phyloP scores from a whole-genome alignment of 2,888 invertebrate genomes.

The Heliconius hortense region DNA sequence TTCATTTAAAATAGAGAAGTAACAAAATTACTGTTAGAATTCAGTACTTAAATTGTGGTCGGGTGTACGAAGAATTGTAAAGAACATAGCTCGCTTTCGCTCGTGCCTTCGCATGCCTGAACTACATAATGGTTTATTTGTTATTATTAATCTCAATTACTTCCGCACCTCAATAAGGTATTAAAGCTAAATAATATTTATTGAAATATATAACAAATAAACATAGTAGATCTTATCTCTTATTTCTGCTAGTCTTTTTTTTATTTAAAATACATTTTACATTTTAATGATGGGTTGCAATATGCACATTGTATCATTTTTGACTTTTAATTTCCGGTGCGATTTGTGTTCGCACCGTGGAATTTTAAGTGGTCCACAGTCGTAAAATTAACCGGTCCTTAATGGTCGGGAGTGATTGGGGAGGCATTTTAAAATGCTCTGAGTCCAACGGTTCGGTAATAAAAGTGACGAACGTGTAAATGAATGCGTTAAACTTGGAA shows the following conservation, averaged over 20 bases:
- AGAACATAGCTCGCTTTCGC: too few species aligned
- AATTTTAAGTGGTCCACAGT: constrained; percentile 54
- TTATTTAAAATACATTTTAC: neutral
- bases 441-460: constrained; percentile 20
- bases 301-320: constrained; percentile 61
- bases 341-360: constrained; percentile 60
- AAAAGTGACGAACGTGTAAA: constrained; percentile 32
- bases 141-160: too few species aligned
- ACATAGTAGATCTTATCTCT: too few species aligned
- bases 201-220: too few species aligned
- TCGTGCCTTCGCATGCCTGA: too few species aligned
- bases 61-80: too few species aligned
- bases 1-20: too few species aligned
- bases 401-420: constrained; percentile 44
- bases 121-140: too few species aligned
- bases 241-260: neutral
- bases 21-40: too few species aligned
- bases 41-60: too few species aligned
- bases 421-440: constrained; percentile 60
- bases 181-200: too few species aligned
- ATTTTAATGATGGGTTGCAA: constrained; percentile 58
- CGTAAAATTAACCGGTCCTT: constrained; percentile 51
- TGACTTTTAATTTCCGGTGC: constrained; percentile 68
- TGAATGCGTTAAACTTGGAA: constrained; percentile 29
- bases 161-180: too few species aligned